A percentile compares a stretch with the other conserved stretches of the same genome.
phyloP scores from a whole-genome alignment of 2,888 invertebrate genomes.

The Orthosia cruda region DNA sequence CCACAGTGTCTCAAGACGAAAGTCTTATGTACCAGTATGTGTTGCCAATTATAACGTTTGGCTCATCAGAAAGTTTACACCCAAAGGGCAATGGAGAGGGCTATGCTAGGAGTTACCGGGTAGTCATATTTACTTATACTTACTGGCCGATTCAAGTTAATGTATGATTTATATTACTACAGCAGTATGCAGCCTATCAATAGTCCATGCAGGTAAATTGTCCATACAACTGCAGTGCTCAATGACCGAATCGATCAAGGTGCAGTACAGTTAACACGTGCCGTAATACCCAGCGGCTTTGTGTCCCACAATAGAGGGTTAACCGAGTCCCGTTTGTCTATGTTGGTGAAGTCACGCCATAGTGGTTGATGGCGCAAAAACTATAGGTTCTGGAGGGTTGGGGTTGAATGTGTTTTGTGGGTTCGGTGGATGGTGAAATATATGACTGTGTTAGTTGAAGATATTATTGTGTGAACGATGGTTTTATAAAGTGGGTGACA shows the following conservation, averaged over 20 bases:
- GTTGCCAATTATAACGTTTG: too few relatives aligned
- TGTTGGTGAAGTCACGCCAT: conserved; percentile 44
- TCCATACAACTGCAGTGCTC: conserved; percentile 1
- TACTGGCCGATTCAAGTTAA: not conserved
- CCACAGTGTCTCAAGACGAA: too few relatives aligned
- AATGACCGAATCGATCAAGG: conserved; percentile 47
- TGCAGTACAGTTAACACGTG: conserved; percentile 62
- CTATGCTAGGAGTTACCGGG: too few relatives aligned
- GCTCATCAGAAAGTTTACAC: too few relatives aligned
- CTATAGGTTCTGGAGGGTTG: conserved; percentile 4
- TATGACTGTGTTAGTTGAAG: not conserved
- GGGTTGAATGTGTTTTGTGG: conserved; percentile 12
- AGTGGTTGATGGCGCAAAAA: conserved; percentile 30
- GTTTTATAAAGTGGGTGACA: not conserved
- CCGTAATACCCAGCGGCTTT: conserved; percentile 66
- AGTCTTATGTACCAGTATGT: too few relatives aligned
- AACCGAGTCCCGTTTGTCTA: conserved; percentile 68
- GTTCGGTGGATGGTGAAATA: not conserved
- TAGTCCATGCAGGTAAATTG: not conserved
- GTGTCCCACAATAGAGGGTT: conserved; percentile 70
- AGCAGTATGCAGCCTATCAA: not conserved
- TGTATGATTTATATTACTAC: not conserved
- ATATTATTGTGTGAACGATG: not conserved
- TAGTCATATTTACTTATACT: too few relatives aligned
- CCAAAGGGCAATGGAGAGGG: too few relatives aligned